Conservation (phyloP, 1,140 invertebrate species). For the Cheumatopsyche charites region DNA sequence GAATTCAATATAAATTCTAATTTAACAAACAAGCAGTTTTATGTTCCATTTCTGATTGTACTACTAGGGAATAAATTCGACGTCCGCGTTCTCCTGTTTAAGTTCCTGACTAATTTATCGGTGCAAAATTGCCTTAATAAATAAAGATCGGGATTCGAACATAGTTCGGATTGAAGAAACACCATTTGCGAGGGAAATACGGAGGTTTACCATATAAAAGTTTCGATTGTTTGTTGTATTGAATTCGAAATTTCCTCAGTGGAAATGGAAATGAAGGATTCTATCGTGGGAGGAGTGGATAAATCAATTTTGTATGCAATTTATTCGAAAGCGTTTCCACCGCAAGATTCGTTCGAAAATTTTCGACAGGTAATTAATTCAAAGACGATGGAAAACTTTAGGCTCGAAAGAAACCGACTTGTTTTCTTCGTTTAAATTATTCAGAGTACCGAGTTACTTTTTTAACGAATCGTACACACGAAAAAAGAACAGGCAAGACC, state of each 20-base stretch:
- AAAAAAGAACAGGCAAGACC: no score
- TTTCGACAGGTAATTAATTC: conserved; percentile 21
- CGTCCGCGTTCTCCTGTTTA: no score
- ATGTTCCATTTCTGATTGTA: no score
- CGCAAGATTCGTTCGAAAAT: conserved; percentile 9
- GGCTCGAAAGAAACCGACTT: not conserved
- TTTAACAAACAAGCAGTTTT: no score
- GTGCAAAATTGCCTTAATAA: no score
- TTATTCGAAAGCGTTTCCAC: not conserved
- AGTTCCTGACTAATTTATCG: no score
- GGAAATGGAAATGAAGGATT: no score
- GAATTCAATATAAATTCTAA: no score
- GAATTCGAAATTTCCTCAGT: not conserved
- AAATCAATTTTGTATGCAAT: conserved; percentile 22
- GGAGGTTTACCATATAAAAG: not conserved
- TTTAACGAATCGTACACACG: no score
- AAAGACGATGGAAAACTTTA: conserved; percentile 2
- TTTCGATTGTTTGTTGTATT: conserved; percentile 22
- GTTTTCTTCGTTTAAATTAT: conserved; percentile 1
- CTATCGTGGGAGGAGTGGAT: not conserved
- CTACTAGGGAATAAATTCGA: no score
- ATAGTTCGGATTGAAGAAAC: not conserved
- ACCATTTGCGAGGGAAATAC: not conserved
- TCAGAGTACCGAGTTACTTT: not conserved
- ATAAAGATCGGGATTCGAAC: no score